phyloP scores from a whole-genome alignment of 2,113 vertebrate genomes.

The Leucoraja erinaceus region DNA sequence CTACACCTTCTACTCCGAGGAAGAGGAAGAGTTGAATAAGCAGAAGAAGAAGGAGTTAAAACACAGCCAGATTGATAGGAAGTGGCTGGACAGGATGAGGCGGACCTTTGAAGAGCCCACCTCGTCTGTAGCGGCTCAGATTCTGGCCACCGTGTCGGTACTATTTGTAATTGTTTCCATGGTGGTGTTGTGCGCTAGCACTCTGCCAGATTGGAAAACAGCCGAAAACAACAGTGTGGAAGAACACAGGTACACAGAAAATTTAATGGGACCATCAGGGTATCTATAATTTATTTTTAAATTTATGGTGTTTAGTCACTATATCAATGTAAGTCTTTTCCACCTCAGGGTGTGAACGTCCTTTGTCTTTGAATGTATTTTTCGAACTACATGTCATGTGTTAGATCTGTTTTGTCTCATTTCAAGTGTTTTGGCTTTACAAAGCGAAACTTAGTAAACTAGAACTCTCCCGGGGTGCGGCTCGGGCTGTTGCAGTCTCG shows the following conservation, averaged over 20 bases:
- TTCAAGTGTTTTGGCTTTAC: neutral
- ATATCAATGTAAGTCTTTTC: neutral
- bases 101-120: conserved; percentile 90
- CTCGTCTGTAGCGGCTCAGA: conserved; percentile 84
- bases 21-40: conserved; percentile 50
- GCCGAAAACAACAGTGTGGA: conserved; percentile 83
- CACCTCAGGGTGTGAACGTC: conserved; percentile 45
- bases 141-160: conserved; percentile 86
- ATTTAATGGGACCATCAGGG: conserved; percentile 73
- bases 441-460: neutral
- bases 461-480: neutral
- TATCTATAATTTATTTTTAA: conserved; percentile 46
- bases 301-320: conserved; percentile 29
- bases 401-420: neutral
- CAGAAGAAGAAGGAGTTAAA: conserved; percentile 40
- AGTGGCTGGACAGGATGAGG: conserved; percentile 84
- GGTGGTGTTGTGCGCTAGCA: conserved; percentile 94
- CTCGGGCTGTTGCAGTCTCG: neutral
- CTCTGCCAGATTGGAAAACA: conserved; percentile 90
- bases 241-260: conserved; percentile 88
- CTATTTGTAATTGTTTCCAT: conserved; percentile 94
- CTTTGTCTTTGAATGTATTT: conserved; percentile 40
- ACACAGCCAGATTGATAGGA: conserved; percentile 47
- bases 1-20: conserved; percentile 73
- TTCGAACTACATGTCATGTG: neutral